Conservation (phyloP, 2,797 vertebrate species). For the Buceros bicornis region DNA sequence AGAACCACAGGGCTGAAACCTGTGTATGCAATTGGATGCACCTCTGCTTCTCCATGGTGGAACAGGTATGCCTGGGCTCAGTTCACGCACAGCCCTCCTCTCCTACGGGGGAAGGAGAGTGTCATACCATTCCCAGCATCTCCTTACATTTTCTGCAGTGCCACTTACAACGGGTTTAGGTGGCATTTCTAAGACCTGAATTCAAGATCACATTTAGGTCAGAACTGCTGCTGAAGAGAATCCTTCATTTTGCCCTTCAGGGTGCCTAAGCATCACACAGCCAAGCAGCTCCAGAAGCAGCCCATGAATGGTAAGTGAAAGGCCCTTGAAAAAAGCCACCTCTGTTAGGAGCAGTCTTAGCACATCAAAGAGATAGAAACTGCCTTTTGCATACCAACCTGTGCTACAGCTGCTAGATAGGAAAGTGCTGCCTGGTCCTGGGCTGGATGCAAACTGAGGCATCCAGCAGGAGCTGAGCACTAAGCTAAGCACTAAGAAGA, state of each 20-base stretch:
- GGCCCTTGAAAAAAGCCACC: neutral
- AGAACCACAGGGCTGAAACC: neutral
- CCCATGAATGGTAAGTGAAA: neutral
- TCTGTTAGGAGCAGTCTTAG: neutral
- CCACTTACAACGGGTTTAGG: neutral
- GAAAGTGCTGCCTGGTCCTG: neutral
- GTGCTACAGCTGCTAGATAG: neutral
- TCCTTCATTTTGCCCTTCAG: neutral
- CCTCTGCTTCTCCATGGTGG: neutral
- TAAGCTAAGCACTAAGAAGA: neutral
- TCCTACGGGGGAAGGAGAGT: neutral
- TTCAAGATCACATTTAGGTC: neutral
- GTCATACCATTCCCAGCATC: neutral
- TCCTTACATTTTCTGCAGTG: neutral
- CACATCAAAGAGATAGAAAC: neutral
- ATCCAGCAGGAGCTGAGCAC: neutral
- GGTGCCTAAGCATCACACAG: neutral
- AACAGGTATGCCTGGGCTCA: neutral
- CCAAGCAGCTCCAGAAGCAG: neutral
- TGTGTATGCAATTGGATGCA: neutral
- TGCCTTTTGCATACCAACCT: neutral
- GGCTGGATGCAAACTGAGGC: neutral
- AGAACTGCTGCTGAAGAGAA: neutral
- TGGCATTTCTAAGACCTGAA: neutral
- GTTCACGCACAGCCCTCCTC: neutral